phyloP scores from a whole-genome alignment of 2,113 vertebrate genomes.

The Mustela nigripes region DNA sequence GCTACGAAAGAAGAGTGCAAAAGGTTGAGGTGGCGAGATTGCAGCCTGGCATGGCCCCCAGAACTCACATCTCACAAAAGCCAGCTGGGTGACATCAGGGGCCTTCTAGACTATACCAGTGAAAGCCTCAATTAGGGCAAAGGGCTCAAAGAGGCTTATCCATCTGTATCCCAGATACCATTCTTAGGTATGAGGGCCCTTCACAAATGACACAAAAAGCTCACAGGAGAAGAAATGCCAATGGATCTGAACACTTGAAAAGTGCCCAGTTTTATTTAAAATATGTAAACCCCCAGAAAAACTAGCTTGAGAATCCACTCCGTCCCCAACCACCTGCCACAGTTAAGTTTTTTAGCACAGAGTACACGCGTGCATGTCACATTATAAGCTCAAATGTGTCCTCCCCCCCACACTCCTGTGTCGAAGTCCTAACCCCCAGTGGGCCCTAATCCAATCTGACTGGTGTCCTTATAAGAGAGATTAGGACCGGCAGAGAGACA shows the following conservation, averaged over 20 bases:
- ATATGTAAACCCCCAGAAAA: background rate
- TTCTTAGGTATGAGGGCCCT: background rate
- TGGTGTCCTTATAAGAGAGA: background rate
- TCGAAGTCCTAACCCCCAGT: background rate
- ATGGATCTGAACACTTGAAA: background rate
- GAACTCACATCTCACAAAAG: background rate
- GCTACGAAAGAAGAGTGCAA: background rate
- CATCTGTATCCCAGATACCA: background rate
- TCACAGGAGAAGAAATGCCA: background rate
- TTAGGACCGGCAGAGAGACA: background rate
- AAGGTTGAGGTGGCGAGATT: background rate
- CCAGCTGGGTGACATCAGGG: background rate
- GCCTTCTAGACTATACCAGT: background rate
- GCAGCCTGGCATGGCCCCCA: background rate
- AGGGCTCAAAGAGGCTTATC: background rate
- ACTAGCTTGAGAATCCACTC: background rate
- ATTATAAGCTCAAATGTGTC: background rate
- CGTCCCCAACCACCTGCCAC: background rate
- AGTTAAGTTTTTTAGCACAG: background rate
- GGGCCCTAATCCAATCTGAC: background rate
- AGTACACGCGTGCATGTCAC: background rate
- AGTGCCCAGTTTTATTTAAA: background rate
- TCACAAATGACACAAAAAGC: background rate
- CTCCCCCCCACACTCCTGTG: background rate
- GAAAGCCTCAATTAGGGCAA: background rate